Evolutionary conservation across 2,113 vertebrate genomes (phyloP), one percentile per base, ranked within the genome.

Genomic region (Syrrhaptes paradoxus): DNA sequence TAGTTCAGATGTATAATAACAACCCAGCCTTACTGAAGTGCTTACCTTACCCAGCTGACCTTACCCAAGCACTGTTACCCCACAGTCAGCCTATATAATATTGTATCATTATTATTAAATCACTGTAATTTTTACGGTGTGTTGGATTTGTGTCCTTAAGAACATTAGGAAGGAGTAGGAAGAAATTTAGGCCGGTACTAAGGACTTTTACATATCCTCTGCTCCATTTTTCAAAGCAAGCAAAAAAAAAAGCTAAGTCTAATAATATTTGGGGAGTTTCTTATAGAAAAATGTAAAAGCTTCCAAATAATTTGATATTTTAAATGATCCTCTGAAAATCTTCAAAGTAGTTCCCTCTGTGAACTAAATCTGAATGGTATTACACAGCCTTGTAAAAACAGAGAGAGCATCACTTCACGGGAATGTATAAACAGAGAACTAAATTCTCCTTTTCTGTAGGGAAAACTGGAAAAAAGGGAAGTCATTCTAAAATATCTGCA

Each of bases 341-440:
- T 91, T 72, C 58, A 87, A 66, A 87, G 38, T 84, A 91, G 34
- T 24, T 82, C 62, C 58, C 28, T 75, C 34, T 24, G 26, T 62
- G 45, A 43, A 65, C 52, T 72, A 87, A 87, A 85, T 82, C 62
- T 85, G 82, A 91, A 95, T 6, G 49, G 36, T 48, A 83, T 89
- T 89, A 80, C 49, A 65, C 19, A 62, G 67, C 55, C 51, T 85
- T 83, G 22, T 87, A 62, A 87, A 93, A 94, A 82, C 71, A 85
- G 62, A 78, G 63, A 83, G 20, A 91, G 43, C 66, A 87, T 79
- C 81, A 67, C 81, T 93, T 73, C 78, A 58, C 0, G 9, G 78
- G 51, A 93, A 82, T 66, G 49, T 61, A 75, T 89, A 93, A 97
- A 91, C 70, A 85, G 34, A 91, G 51, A 89, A 72, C 49, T 87